Evolutionary conservation across 2,113 vertebrate species (phyloP).

Genomic region (Pterophyllum scalare): DNA sequence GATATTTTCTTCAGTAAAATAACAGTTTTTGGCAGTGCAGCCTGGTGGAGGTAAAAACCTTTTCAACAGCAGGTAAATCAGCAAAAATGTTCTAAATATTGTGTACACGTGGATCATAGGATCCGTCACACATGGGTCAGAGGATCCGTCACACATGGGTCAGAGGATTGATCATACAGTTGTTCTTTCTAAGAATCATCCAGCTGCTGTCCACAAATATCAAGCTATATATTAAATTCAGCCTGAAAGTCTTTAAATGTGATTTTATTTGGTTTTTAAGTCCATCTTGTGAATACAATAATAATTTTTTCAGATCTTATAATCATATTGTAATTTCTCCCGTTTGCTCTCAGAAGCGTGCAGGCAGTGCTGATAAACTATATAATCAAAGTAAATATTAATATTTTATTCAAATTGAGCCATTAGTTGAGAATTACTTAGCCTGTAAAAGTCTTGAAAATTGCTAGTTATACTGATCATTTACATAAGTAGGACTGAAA

Average conservation of each 20-base stretch:
- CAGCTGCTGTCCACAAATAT: not conserved
- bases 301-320: not conserved
- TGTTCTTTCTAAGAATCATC: not conserved
- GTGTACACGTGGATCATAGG: rapidly evolving
- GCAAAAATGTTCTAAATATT: not conserved
- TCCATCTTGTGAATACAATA: not conserved
- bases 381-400: not conserved
- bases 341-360: not conserved
- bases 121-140: too few species aligned
- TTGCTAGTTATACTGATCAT: not conserved
- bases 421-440: not conserved
- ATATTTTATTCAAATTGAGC: rapidly evolving
- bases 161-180: too few species aligned
- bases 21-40: too few species aligned
- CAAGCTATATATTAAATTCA: not conserved
- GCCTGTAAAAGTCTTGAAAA: not conserved
- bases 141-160: too few species aligned
- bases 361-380: not conserved
- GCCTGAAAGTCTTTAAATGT: too few species aligned
- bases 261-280: too few species aligned
- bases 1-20: too few species aligned
- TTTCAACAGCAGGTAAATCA: not conserved
- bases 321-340: not conserved
- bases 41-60: too few species aligned
- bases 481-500: not conserved